Base-by-base conservation (phyloP, 2,888 invertebrate species). In the Polyommatus icarus region DNA sequence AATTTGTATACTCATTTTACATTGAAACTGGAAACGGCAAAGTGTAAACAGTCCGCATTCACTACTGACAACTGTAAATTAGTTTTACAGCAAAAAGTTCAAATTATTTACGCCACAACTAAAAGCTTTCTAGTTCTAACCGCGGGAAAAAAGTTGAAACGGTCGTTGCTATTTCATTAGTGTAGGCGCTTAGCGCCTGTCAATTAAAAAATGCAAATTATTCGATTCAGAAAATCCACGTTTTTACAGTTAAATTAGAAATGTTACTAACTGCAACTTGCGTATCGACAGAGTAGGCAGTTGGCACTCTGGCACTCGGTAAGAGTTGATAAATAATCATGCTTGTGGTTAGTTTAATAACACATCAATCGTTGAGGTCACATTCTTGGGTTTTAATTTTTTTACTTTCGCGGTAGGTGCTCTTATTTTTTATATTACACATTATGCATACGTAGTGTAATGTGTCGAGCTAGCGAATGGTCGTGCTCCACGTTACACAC, bases 141-240 rank as follows among this genome's bases (percentile, higher is more conserved):
- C 67, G 10, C 29, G 29, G 20, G 29, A 67, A 67, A 67, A 67
- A 67, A 32, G 29, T 67, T 67, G 6, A 67, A 67, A 67, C 67
- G 67, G 12, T 15, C 61, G 24, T 67, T 67, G 67, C 67, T 67
- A 67, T 67, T 67, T 67, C 67, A 67, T 67, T 67, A 67, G 67
- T 5, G 18, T 32, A 67, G 29, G 67, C 67, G 29, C 29, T 29
- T 67, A 5, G 20, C 15, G 67, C 18, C 67, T 67, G 67, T 67
- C 67, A 67, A 67, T 67, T 67, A 67, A 67, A 67, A 67, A 67
- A 67, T 67, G 67, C 67, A 67, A 67, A 67, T 67, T 29, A 67
- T 67, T 67, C 29, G 29, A 15, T 67, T 67, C 2, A 67, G 67
- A 67, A 67, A 15, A 67, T 67, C 15, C 24, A 61, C 61, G 61